Base-by-base conservation (phyloP, 2,113 vertebrate genomes). In the Cisticola juncidis region DNA sequence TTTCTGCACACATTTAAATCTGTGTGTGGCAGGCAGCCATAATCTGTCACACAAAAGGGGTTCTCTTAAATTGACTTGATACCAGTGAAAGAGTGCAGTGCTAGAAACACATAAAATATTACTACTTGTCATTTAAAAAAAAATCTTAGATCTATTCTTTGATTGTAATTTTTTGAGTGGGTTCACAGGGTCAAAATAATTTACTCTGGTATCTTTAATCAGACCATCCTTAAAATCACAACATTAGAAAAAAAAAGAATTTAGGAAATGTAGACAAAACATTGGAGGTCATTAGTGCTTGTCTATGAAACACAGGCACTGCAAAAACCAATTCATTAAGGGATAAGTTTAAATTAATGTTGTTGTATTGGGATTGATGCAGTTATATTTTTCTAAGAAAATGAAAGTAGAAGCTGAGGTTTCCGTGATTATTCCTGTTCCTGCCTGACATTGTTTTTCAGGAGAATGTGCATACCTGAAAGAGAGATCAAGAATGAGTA, bases 151-250 rank as follows among this genome's bases (percentile, higher is more conserved):
- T 56, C 4, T 7, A 7, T 44, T 78, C 22, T 82, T 42, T 64
- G 24, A 23, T 35, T 40, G 26, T 23, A 33, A 16, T 40, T 25
- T 64, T 58, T 71, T 86, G 31, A 81, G 62, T 89, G 78, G 64
- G 42, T 95, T 95, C 68, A 69, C 76, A 78, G 42, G 50, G 94
- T 81, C 94, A 77, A 81, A 90, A 53, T 94, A 68, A 90, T 88
- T 95, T 86, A 24, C 50, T 88, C 60, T 79, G 44, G 21, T 77
- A 70, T 29, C 20, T 95, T 97, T 96, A 94, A 97, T 68, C 79
- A 95, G 58, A 95, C 91, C 57, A 87, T 94, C 70, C 56, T 94
- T 92, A 94, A 94, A 97, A 91, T 88, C 86, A 33, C 6, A n/a
- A 11, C 12, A 21, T 38, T 50, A 74, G 35, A 29, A 31, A 36